These are phyloP conservation scores for Parnassius smintheus DNA, from an alignment of 2,888 invertebrate genomes.

Conservation along the genomic window DNA sequence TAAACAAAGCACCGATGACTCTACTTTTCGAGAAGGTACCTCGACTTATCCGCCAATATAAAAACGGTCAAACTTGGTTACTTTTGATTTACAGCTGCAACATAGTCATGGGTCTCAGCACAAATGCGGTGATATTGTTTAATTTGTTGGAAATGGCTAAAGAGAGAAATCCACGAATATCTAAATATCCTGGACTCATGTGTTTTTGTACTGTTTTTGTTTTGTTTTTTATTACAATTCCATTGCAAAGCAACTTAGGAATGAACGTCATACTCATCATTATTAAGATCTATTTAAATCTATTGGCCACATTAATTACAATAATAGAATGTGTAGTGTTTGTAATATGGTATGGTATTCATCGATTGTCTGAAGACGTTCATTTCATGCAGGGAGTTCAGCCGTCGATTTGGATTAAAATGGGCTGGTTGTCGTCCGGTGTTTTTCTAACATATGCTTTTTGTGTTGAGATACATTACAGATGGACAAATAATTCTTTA, in stretches of 20 bases:
- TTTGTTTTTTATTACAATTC: conserved; percentile 52
- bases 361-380: conserved; percentile 65
- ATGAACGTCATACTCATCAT: conserved; percentile 37
- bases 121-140: conserved; percentile 44
- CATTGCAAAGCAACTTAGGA: conserved; percentile 48
- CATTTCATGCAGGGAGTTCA: conserved; percentile 72
- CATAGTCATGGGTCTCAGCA: conserved; percentile 42
- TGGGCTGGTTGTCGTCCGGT: conserved; percentile 48
- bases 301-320: conserved; percentile 44
- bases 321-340: conserved; percentile 56
- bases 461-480: conserved; percentile 36
- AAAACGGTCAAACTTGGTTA: conserved; percentile 46
- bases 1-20: conserved; percentile 41
- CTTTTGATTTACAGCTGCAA: conserved; percentile 48
- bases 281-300: conserved; percentile 39
- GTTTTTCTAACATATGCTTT: conserved; percentile 45
- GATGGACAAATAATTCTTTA: conserved; percentile 9
- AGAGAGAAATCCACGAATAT: conserved; percentile 39
- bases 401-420: conserved; percentile 53
- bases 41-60: conserved; percentile 49
- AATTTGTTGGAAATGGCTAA: conserved; percentile 47
- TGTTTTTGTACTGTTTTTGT: conserved; percentile 37
- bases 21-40: conserved; percentile 60
- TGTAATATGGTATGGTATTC: conserved; percentile 61
- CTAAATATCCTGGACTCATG: conserved; percentile 49